phyloP scores from a whole-genome alignment of 35 echinoderm and acorn worm species.

The Eucidaris tribuloides region DNA sequence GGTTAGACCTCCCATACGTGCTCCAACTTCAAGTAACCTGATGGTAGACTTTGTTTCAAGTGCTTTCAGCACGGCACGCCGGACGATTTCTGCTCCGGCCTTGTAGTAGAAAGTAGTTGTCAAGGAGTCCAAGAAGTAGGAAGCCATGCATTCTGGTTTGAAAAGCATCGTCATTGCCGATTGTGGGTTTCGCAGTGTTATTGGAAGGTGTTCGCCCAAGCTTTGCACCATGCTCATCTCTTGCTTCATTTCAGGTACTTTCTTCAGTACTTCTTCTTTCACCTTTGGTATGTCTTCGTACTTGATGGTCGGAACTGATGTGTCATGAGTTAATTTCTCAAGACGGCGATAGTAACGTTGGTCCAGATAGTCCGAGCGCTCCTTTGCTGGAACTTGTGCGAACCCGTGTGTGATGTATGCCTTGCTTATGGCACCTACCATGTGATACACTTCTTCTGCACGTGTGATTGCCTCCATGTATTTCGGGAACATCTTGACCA shows the following conservation, averaged over 20 bases:
- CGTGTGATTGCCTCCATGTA: slow-evolving; percentile 56
- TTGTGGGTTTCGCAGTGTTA: slow-evolving; percentile 74
- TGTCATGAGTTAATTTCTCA: slow-evolving; percentile 2
- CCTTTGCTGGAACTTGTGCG: slow-evolving; percentile 52
- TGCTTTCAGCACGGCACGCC: slow-evolving; percentile 59
- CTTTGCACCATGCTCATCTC: slow-evolving; percentile 72
- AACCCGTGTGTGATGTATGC: slow-evolving; percentile 86
- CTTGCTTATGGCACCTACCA: slow-evolving; percentile 56
- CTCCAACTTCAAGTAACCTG: slow-evolving; percentile 83
- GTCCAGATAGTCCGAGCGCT: slow-evolving; percentile 29
- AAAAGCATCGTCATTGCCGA: slow-evolving; percentile 74
- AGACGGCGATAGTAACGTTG: slow-evolving; percentile 41
- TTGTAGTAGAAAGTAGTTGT: slow-evolving; percentile 84
- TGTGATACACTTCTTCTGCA: slow-evolving; percentile 50
- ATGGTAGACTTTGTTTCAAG: slow-evolving; percentile 74
- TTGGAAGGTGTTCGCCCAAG: slow-evolving; percentile 79
- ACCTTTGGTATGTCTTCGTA: slow-evolving; percentile 61
- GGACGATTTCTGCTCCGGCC: slow-evolving; percentile 65
- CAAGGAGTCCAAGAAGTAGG: slow-evolving; percentile 85
- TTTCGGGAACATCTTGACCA: slow-evolving; percentile 22
- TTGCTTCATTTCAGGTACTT: slow-evolving; percentile 64
- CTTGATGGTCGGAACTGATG: slow-evolving; percentile 21
- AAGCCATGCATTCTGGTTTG: slow-evolving; percentile 68
- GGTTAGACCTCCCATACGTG: slow-evolving; percentile 89
- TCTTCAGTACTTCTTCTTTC: slow-evolving; percentile 49